These are phyloP conservation scores for Hydroisotoma schaefferi DNA, from an alignment of 2,888 invertebrate genomes.

Conservation along the genomic window DNA sequence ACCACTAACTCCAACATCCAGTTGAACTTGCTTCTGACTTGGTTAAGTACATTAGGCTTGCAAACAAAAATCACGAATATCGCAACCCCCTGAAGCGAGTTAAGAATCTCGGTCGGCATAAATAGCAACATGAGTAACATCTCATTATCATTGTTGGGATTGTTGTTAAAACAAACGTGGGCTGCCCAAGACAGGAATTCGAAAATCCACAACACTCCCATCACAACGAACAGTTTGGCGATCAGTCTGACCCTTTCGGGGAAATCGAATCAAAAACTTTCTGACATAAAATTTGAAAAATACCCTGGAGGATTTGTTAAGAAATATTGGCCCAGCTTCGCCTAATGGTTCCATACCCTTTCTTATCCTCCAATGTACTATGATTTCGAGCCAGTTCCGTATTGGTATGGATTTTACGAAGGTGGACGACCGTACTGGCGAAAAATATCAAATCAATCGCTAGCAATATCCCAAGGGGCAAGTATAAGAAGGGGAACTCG, in stretches of 20 bases:
- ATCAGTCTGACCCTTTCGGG: conserved; percentile 17
- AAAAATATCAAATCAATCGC: conserved; percentile 31
- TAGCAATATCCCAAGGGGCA: conserved; percentile 22
- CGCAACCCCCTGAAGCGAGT: conserved; percentile 28
- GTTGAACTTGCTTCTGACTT: conserved; percentile 14
- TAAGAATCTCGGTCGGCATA: conserved; percentile 22
- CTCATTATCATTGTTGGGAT: too few relatives aligned
- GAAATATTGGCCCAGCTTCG: background rate
- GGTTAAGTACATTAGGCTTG: conserved; percentile 24
- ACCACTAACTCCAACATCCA: too few relatives aligned
- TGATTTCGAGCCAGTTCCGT: conserved; percentile 33
- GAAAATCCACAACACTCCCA: conserved; percentile 31
- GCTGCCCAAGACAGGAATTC: conserved; percentile 29
- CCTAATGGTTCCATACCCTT: too few relatives aligned
- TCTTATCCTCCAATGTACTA: conserved; percentile 24
- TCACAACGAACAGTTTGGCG: conserved; percentile 29
- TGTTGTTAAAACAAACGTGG: conserved; percentile 3
- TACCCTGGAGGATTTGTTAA: too few relatives aligned
- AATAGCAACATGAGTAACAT: conserved; percentile 15
- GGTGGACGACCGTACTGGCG: conserved; percentile 25
- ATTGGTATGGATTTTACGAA: conserved; percentile 22
- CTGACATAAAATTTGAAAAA: too few relatives aligned
- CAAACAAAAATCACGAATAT: conserved; percentile 35
- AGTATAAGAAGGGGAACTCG: conserved; percentile 25
- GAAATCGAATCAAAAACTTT: background rate